A percentile compares a stretch with the other conserved stretches of the same genome.
phyloP scores from a whole-genome alignment of 1,140 invertebrate species.

The Arion vulgaris region DNA sequence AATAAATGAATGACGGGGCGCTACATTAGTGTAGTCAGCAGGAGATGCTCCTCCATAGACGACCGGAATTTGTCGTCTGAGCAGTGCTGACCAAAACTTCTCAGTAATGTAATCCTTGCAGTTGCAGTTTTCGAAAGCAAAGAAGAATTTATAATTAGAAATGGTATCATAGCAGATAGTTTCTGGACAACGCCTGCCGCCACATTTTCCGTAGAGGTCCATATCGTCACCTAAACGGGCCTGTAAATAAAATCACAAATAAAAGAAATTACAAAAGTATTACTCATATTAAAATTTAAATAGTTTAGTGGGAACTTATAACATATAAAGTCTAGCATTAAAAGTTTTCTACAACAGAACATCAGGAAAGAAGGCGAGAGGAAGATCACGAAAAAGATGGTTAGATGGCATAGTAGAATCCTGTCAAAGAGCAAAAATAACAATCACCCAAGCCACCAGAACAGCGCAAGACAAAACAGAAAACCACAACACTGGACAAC shows the following conservation, averaged over 20 bases:
- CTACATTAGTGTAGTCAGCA: constrained; percentile 46
- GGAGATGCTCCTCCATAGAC: constrained; percentile 67
- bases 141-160: constrained; percentile 89
- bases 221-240: constrained; percentile 71
- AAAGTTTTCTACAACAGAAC: no score
- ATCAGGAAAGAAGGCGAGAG: no score
- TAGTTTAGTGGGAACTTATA: not conserved
- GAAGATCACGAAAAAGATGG: no score
- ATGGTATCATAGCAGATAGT: constrained; percentile 49
- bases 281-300: not conserved
- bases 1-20: constrained; percentile 84
- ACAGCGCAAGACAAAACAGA: no score
- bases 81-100: constrained; percentile 66
- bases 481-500: no score
- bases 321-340: not conserved
- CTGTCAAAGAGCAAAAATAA: no score
- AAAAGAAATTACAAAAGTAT: not conserved
- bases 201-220: constrained; percentile 50
- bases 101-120: constrained; percentile 71
- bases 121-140: constrained; percentile 71
- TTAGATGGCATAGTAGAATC: no score
- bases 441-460: no score
- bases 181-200: constrained; percentile 43
- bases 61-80: constrained; percentile 59
- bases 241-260: constrained; percentile 83